A percentile compares a stretch with the other conserved stretches of the same genome.
Conservation (phyloP, 2,797 vertebrate genomes). For the Sphenopsis melanotis region DNA sequence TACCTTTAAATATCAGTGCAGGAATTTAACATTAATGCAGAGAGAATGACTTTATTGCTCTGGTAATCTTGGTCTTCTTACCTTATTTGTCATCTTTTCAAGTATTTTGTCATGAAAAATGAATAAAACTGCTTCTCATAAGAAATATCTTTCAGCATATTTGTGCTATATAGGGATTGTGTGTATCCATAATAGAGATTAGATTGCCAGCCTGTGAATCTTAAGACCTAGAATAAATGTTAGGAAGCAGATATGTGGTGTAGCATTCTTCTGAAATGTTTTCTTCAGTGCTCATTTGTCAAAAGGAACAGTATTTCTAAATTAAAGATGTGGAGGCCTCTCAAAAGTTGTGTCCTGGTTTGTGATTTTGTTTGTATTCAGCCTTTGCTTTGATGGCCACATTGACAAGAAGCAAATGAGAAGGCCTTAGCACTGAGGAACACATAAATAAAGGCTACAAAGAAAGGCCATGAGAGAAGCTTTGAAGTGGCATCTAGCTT, state of each 20-base stretch:
- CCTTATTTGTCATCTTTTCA: background rate
- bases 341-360: background rate
- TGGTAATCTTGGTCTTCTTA: background rate
- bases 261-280: background rate
- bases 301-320: background rate
- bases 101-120: background rate
- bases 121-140: background rate
- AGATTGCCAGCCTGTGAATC: background rate
- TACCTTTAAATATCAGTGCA: background rate
- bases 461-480: background rate
- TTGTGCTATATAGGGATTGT: background rate
- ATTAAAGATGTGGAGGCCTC: background rate
- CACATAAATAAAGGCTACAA: constrained; percentile 17
- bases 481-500: constrained; percentile 57
- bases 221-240: background rate
- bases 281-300: background rate
- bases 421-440: background rate
- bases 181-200: background rate
- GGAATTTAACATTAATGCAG: background rate
- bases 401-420: constrained; percentile 9
- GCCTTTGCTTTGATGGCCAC: constrained; percentile 16
- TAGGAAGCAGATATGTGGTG: background rate
- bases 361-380: background rate
- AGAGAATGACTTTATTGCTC: background rate
- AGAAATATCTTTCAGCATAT: background rate